These are phyloP conservation scores for Podarcis raffonei DNA, from an alignment of 2,113 vertebrate genomes.

Conservation along the genomic window DNA sequence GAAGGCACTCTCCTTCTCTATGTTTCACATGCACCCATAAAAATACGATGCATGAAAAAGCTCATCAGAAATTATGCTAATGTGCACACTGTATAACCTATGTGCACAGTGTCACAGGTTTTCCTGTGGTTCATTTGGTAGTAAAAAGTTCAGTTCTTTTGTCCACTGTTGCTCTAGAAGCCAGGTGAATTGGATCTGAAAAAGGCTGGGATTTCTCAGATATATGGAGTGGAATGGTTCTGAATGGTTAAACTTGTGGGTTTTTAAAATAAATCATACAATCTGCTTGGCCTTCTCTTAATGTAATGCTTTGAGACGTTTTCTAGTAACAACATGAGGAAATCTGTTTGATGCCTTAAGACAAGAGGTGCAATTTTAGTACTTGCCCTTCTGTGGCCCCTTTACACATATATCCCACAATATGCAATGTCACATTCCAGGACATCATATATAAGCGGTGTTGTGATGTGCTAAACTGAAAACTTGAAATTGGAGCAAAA, in stretches of 20 bases:
- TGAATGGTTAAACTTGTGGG: background rate
- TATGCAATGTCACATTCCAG: conserved; percentile 32
- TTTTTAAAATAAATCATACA: background rate
- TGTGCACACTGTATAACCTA: no score
- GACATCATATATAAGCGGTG: conserved; percentile 54
- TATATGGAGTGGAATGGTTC: conserved; percentile 2
- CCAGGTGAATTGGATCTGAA: background rate
- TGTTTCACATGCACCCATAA: no score
- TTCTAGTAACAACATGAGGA: conserved; percentile 34
- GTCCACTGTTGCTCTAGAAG: background rate
- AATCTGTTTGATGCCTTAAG: background rate
- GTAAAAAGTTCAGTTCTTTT: background rate
- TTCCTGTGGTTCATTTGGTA: background rate
- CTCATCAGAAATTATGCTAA: no score
- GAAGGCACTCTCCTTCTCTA: no score
- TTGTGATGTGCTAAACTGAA: conserved; percentile 53
- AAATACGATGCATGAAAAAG: no score
- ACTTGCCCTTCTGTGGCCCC: conserved; percentile 32
- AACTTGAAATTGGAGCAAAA: conserved; percentile 60
- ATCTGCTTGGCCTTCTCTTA: background rate
- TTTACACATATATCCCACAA: conserved; percentile 16
- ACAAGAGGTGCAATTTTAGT: conserved; percentile 1
- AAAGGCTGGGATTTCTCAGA: background rate
- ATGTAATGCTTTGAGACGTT: conserved; percentile 11
- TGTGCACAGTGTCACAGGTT: background rate